Conservation (phyloP, 2,888 invertebrate genomes). For the Parnassius smintheus region DNA sequence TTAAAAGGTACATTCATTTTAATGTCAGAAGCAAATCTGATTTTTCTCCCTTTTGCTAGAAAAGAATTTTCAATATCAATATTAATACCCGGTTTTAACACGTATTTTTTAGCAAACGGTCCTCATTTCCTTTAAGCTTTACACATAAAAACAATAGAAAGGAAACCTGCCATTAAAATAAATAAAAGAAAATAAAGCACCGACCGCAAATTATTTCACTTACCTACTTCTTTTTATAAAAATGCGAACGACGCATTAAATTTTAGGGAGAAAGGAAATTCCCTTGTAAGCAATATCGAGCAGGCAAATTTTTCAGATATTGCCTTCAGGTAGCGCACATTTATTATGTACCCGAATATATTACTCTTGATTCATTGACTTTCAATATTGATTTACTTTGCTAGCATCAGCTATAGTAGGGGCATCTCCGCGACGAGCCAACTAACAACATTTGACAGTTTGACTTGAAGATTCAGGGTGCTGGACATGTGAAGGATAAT, state of each 20-base stretch:
- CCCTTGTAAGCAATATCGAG: constrained; percentile 81
- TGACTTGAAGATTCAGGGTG: constrained; percentile 57
- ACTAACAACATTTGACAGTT: constrained; percentile 58
- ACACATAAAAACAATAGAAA: constrained; percentile 68
- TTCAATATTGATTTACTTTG: constrained; percentile 81
- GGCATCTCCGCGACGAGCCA: constrained; percentile 53
- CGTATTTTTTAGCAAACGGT: constrained; percentile 56
- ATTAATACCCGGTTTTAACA: constrained; percentile 60
- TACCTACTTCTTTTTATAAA: constrained; percentile 81
- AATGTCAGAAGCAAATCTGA: constrained; percentile 58
- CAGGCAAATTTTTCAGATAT: constrained; percentile 82
- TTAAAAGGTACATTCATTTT: constrained; percentile 56
- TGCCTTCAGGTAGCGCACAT: constrained; percentile 82
- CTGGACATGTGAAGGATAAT: constrained; percentile 42
- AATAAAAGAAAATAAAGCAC: constrained; percentile 77
- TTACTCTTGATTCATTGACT: constrained; percentile 82
- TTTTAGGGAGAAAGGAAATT: constrained; percentile 81
- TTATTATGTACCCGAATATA: constrained; percentile 82
- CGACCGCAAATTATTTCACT: constrained; percentile 80
- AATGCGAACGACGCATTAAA: constrained; percentile 81
- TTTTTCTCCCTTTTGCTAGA: constrained; percentile 56
- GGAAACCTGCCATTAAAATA: constrained; percentile 78
- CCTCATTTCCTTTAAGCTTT: constrained; percentile 61
- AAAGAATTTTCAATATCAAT: constrained; percentile 58
- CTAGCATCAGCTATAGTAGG: constrained; percentile 77